Evolutionary conservation across 1,140 invertebrate genomes (phyloP).

Genomic region (Ceratina calcarata): DNA sequence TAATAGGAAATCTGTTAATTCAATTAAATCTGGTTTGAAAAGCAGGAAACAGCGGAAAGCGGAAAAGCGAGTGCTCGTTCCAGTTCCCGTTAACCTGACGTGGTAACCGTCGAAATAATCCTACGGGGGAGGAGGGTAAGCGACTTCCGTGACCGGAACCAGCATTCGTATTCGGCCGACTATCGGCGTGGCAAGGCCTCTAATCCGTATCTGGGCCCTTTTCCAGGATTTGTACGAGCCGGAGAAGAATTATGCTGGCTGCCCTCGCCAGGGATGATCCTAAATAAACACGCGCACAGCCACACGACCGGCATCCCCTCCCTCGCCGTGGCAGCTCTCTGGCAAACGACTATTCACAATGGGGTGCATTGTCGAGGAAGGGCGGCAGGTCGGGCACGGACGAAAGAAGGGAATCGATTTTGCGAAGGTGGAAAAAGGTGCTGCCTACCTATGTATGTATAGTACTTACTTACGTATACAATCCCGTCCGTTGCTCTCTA

Average conservation of each 20-base stretch:
- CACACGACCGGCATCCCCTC: slow-evolving; percentile 74
- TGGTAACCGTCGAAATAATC: not conserved
- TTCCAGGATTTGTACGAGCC: slow-evolving; percentile 57
- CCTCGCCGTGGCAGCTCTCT: slow-evolving; percentile 52
- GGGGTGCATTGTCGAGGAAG: slow-evolving; percentile 58
- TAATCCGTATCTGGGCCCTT: slow-evolving; percentile 60
- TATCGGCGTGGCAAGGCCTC: slow-evolving; percentile 30
- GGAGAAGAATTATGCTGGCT: slow-evolving; percentile 57
- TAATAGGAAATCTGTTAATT: not conserved
- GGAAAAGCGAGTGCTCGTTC: not conserved
- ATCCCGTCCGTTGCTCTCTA: slow-evolving; percentile 23
- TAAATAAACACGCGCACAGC: slow-evolving; percentile 74
- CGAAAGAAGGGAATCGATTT: slow-evolving; percentile 65
- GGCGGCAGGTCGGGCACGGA: slow-evolving; percentile 52
- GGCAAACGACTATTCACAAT: slow-evolving; percentile 67
- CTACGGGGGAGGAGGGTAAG: not conserved
- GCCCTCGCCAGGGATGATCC: slow-evolving; percentile 66
- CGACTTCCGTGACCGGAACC: slow-evolving; percentile 40
- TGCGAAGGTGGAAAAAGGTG: slow-evolving; percentile 64
- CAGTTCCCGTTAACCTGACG: not conserved
- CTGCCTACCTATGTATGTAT: slow-evolving; percentile 31
- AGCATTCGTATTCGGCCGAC: slow-evolving; percentile 14
- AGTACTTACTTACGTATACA: no score
- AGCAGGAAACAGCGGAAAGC: not conserved
- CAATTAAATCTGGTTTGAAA: not conserved